Evolutionary conservation across 2,797 vertebrate genomes (phyloP).

Genomic region (Lepus oiostolus): DNA sequence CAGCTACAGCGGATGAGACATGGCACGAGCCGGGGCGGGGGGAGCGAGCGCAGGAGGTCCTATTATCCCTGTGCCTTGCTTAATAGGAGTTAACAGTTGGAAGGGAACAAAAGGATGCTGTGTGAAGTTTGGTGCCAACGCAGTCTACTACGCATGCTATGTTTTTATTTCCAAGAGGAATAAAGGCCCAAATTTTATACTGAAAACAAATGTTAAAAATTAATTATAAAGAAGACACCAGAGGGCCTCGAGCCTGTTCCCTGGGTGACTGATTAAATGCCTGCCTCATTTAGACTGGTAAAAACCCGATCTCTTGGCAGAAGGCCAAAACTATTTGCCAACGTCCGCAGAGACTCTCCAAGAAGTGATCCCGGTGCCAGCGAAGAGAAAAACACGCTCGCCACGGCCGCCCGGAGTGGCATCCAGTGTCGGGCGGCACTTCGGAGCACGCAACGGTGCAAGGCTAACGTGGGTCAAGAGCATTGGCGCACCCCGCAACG

Average conservation of each 20-base stretch:
- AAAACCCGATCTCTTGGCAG: slow-evolving; percentile 84
- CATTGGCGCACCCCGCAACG: too few relatives aligned
- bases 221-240: slow-evolving; percentile 88
- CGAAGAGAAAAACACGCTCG: slow-evolving; percentile 79
- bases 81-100: slow-evolving; percentile 78
- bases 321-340: slow-evolving; percentile 87
- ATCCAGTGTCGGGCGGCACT: not conserved
- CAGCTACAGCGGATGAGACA: slow-evolving; percentile 76
- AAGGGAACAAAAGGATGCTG: slow-evolving; percentile 71
- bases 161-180: slow-evolving; percentile 81
- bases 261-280: slow-evolving; percentile 89
- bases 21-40: slow-evolving; percentile 44
- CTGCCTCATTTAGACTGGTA: slow-evolving; percentile 86
- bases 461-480: not conserved
- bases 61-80: slow-evolving; percentile 70
- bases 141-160: slow-evolving; percentile 67
- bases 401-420: slow-evolving; percentile 75
- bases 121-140: slow-evolving; percentile 68
- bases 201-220: slow-evolving; percentile 86
- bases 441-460: fast-evolving
- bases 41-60: not conserved
- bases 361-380: slow-evolving; percentile 84
- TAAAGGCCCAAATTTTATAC: slow-evolving; percentile 83
- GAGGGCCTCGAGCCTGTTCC: slow-evolving; percentile 87
- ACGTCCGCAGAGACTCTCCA: slow-evolving; percentile 83